These are phyloP conservation scores for Nezara viridula DNA, from an alignment of 2,888 invertebrate genomes.

Conservation along the genomic window DNA sequence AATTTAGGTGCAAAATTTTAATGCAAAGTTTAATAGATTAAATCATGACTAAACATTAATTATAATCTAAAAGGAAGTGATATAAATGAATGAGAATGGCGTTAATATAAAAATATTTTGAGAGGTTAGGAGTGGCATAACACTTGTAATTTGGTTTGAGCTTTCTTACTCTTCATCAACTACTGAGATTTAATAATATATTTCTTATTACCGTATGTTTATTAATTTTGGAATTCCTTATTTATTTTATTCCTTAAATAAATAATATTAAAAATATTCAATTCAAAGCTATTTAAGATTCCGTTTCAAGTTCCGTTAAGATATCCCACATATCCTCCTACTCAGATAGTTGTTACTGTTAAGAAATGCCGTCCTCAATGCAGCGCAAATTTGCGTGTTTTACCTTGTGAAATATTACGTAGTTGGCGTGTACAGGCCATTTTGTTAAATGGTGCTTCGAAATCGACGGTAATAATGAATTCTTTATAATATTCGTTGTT, in stretches of 20 bases:
- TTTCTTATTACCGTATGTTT: not conserved
- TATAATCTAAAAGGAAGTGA: no score
- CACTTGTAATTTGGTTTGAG: no score
- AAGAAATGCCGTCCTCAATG: not conserved
- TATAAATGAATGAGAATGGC: no score
- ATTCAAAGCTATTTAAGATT: not conserved
- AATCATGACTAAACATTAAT: no score
- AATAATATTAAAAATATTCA: not conserved
- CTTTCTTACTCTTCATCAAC: no score
- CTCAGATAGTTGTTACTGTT: not conserved
- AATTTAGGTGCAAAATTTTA: no score
- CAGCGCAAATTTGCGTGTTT: not conserved
- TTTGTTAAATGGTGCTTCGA: not conserved
- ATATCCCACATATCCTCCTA: slow-evolving; percentile 15
- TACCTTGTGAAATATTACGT: not conserved
- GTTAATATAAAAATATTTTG: no score
- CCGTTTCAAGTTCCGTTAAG: not conserved
- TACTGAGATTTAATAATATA: no score
- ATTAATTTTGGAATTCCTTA: not conserved
- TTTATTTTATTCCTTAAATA: not conserved
- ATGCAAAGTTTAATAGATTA: no score
- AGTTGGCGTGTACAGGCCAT: not conserved
- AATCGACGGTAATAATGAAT: not conserved
- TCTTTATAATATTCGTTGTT: not conserved
- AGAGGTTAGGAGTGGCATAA: no score